phyloP scores from a whole-genome alignment of 1,140 invertebrate species.

The Mactra quadrangularis region DNA sequence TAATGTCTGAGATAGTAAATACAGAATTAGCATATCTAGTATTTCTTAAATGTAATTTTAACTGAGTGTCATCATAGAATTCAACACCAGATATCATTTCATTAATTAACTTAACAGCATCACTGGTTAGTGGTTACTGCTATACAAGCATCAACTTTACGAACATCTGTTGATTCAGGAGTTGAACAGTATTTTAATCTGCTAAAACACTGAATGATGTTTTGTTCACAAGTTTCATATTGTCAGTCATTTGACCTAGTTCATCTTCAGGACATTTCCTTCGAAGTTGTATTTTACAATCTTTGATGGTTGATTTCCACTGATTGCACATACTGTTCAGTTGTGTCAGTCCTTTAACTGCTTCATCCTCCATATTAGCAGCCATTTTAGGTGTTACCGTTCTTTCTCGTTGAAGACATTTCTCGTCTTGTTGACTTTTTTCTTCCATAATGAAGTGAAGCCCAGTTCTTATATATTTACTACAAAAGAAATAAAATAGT shows the following conservation, averaged over 20 bases:
- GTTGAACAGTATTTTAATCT: constrained; percentile 18
- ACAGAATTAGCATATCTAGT: constrained; percentile 21
- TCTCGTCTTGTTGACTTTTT: too few relatives aligned
- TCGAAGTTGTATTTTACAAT: constrained; percentile 5
- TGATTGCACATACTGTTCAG: constrained; percentile 17
- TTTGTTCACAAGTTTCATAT: not conserved
- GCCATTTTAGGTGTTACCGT: constrained; percentile 20
- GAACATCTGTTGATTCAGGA: constrained; percentile 1
- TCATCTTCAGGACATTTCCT: constrained; percentile 7
- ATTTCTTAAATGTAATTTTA: not conserved
- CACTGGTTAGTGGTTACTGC: constrained; percentile 10
- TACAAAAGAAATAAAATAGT: too few relatives aligned
- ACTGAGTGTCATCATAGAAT: constrained; percentile 26
- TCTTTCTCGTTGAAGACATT: constrained; percentile 15
- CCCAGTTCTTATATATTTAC: too few relatives aligned
- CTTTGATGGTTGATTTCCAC: constrained; percentile 11
- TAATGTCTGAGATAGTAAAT: constrained; percentile 22
- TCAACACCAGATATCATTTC: constrained; percentile 33
- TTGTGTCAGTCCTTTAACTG: not conserved
- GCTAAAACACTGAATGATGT: constrained; percentile 13
- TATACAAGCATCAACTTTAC: constrained; percentile 27
- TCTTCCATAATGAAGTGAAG: too few relatives aligned
- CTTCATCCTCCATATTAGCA: constrained; percentile 5
- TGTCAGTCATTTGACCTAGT: constrained; percentile 24
- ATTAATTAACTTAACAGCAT: constrained; percentile 40